These are phyloP conservation scores for Anthoscopus minutus DNA, from an alignment of 2,113 vertebrate genomes.

Conservation along the genomic window DNA sequence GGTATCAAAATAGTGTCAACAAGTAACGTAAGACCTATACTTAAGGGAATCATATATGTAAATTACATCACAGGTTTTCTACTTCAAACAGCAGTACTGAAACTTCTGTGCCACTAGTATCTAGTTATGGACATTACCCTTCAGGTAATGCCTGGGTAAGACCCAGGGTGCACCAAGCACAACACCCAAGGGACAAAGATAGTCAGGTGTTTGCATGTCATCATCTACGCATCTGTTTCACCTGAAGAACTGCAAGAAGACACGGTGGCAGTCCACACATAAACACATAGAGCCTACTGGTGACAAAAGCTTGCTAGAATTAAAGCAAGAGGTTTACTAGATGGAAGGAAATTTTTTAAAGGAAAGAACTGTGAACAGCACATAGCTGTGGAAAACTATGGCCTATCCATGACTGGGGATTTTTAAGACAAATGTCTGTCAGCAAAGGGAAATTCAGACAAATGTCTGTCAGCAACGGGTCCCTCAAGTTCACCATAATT, in stretches of 20 bases:
- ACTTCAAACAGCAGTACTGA: background rate
- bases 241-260: background rate
- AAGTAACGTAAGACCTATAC: background rate
- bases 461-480: background rate
- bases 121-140: background rate
- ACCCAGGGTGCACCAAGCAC: background rate
- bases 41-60: background rate
- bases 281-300: background rate
- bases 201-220: background rate
- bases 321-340: background rate
- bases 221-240: background rate
- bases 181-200: background rate
- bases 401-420: background rate
- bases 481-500: background rate
- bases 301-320: background rate
- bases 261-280: background rate
- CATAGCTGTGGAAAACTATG: accelerated
- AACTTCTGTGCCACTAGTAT: background rate
- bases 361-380: background rate
- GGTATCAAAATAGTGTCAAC: background rate
- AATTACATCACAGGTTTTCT: background rate
- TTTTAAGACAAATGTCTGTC: background rate
- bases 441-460: background rate
- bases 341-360: background rate
- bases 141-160: too few relatives aligned